phyloP scores from a whole-genome alignment of 2,888 invertebrate genomes.

The Mythimna impura region DNA sequence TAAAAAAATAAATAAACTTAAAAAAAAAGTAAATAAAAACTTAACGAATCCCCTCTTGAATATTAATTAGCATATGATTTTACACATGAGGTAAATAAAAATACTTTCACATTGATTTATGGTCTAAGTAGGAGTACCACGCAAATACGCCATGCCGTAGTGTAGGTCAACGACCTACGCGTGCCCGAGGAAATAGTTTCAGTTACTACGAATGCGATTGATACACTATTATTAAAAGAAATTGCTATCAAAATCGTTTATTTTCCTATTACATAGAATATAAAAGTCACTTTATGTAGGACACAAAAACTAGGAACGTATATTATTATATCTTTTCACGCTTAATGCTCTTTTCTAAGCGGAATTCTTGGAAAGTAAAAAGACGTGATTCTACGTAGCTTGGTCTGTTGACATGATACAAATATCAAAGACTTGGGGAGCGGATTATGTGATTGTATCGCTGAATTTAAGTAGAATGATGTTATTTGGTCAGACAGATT shows the following conservation, averaged over 20 bases:
- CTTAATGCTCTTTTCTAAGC: conserved; percentile 25
- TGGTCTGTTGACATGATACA: conserved; percentile 28
- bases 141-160: conserved; percentile 61
- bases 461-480: conserved; percentile 16
- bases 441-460: conserved; percentile 13
- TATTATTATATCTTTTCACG: conserved; percentile 35
- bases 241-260: conserved; percentile 44
- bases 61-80: conserved; percentile 57
- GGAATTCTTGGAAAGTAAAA: conserved; percentile 31
- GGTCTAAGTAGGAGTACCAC: conserved; percentile 58
- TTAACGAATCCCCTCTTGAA: conserved; percentile 42
- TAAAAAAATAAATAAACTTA: too few relatives aligned
- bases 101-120: conserved; percentile 67
- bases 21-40: conserved; percentile 15
- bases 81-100: conserved; percentile 57
- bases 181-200: conserved; percentile 62
- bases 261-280: conserved; percentile 45
- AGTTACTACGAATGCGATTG: conserved; percentile 56
- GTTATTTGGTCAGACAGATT: neutral
- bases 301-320: conserved; percentile 38
- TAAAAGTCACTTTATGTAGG: conserved; percentile 33
- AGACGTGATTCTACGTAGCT: conserved; percentile 21
- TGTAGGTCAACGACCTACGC: conserved; percentile 63
- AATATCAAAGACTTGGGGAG: conserved; percentile 12
- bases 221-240: conserved; percentile 51